Evolutionary conservation across 2,888 invertebrate species (phyloP).

Genomic region (Orchesellides sinensis): DNA sequence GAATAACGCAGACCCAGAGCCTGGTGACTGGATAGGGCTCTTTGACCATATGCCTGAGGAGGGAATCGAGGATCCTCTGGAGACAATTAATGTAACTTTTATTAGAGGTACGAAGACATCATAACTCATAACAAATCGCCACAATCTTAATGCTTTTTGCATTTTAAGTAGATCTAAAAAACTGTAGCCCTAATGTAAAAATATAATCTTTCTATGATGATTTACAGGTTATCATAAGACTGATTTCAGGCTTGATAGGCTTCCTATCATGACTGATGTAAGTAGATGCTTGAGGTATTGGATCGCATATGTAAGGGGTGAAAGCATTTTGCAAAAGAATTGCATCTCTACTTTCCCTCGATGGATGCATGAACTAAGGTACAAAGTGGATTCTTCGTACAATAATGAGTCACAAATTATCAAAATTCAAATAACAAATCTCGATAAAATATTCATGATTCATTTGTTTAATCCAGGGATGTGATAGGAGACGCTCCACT

Average conservation of each 20-base stretch:
- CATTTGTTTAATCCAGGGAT: conserved; percentile 70
- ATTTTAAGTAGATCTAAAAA: background rate
- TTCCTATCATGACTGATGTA: conserved; percentile 64
- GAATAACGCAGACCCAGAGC: conserved; percentile 71
- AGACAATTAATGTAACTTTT: conserved; percentile 64
- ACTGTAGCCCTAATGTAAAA: no score
- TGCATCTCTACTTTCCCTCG: conserved; percentile 89
- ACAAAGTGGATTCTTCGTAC: conserved; percentile 36
- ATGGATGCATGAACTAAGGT: conserved; percentile 86
- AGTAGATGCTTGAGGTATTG: conserved; percentile 76
- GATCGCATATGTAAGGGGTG: conserved; percentile 75
- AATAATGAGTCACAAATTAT: background rate
- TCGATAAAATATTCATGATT: background rate
- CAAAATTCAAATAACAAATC: background rate
- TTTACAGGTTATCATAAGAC: conserved; percentile 75
- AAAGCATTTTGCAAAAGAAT: conserved; percentile 77
- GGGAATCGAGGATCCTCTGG: conserved; percentile 65
- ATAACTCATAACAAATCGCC: background rate
- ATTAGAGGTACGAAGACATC: conserved; percentile 42
- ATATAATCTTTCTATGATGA: background rate
- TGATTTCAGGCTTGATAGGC: conserved; percentile 74
- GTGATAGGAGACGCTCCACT: conserved; percentile 80
- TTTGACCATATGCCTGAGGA: conserved; percentile 75
- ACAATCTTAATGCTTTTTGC: background rate
- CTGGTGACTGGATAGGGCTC: conserved; percentile 76